Conservation (phyloP, 2,113 vertebrate species). For the Orcinus orca region DNA sequence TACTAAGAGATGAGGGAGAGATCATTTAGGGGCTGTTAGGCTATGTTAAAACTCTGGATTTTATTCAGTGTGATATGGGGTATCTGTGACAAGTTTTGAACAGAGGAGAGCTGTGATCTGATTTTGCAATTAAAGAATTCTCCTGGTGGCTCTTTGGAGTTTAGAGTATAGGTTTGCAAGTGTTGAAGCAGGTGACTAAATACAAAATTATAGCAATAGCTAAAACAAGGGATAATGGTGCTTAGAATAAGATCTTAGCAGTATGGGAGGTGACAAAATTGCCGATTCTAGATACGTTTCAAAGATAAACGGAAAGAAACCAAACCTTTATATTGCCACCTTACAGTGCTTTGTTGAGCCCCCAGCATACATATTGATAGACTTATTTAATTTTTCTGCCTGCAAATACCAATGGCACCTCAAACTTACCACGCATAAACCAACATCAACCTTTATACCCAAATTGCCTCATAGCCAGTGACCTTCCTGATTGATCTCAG, state of each 20-base stretch:
- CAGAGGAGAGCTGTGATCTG: background rate
- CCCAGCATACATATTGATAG: background rate
- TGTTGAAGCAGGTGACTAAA: background rate
- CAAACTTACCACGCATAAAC: background rate
- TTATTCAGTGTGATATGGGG: background rate
- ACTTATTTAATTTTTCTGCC: background rate
- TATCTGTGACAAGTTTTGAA: background rate
- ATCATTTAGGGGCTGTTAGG: background rate
- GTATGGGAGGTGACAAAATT: background rate
- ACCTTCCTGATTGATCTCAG: background rate
- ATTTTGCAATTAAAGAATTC: background rate
- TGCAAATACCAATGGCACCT: background rate
- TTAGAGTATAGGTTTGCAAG: background rate
- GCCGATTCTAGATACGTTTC: background rate
- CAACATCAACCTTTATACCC: background rate
- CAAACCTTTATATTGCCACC: background rate
- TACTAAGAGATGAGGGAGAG: background rate
- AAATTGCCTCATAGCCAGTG: rapidly evolving
- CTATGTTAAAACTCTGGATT: background rate
- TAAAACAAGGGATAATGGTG: background rate
- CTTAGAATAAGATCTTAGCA: background rate
- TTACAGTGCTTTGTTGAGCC: background rate
- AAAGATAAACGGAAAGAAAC: background rate
- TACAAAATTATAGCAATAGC: background rate
- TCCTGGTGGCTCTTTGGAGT: background rate